These are phyloP conservation scores for Fundulus diaphanus DNA, from an alignment of 2,797 vertebrate genomes.

Conservation along the genomic window DNA sequence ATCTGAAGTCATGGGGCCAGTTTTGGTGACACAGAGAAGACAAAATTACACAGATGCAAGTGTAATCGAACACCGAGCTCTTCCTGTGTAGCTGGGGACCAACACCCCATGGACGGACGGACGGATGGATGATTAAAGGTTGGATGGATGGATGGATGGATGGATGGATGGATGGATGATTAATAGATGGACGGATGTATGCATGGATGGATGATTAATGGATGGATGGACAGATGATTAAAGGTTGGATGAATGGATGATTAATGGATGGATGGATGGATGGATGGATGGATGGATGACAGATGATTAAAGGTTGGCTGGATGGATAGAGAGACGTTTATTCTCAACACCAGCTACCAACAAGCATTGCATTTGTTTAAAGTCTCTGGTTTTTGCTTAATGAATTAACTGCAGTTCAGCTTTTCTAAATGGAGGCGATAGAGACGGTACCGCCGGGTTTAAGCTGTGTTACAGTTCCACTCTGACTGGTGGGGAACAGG, in stretches of 20 bases:
- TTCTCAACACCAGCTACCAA: slow-evolving; percentile 1
- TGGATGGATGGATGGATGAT: too few relatives aligned
- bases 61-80: neutral
- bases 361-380: neutral
- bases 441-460: slow-evolving; percentile 10
- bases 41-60: slow-evolving; percentile 18
- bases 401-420: neutral
- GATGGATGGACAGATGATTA: too few relatives aligned
- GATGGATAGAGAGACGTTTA: neutral
- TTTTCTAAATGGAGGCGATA: slow-evolving; percentile 5
- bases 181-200: too few relatives aligned
- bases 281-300: too few relatives aligned
- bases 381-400: neutral
- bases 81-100: neutral
- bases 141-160: too few relatives aligned
- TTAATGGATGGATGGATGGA: too few relatives aligned
- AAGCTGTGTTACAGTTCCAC: slow-evolving; percentile 8
- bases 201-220: too few relatives aligned
- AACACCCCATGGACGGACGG: neutral
- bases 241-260: too few relatives aligned
- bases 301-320: too few relatives aligned
- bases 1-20: slow-evolving; percentile 10
- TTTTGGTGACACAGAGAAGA: slow-evolving; percentile 9
- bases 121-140: too few relatives aligned
- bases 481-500: slow-evolving; percentile 21